These are phyloP conservation scores for Gambusia holbrooki DNA, from an alignment of 2,113 vertebrate genomes.

Conservation along the genomic window DNA sequence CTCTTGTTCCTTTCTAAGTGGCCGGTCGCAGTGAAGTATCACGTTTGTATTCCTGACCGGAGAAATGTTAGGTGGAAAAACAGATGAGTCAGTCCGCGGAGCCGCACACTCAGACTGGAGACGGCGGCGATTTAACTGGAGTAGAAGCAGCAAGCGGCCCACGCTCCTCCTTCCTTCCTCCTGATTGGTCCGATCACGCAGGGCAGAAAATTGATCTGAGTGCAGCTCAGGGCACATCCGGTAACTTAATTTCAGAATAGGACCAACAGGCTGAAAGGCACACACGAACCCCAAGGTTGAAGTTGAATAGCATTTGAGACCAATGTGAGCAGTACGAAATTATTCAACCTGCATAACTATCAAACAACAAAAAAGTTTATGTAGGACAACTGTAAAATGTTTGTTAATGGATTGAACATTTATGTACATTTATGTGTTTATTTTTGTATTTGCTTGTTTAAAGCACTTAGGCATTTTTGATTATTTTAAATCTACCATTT, in stretches of 20 bases:
- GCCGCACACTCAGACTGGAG: constrained; percentile 25
- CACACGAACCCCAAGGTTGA: no score
- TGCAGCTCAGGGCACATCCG: background rate
- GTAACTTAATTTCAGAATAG: constrained; percentile 43
- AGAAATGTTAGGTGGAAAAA: background rate
- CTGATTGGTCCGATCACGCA: constrained; percentile 57
- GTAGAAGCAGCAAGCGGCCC: constrained; percentile 55
- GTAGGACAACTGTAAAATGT: no score
- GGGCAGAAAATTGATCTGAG: background rate
- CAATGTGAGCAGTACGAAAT: no score
- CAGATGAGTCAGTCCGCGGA: background rate
- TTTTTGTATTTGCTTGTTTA: no score
- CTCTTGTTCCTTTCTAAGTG: background rate
- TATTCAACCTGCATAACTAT: no score
- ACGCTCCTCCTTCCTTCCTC: constrained; percentile 47
- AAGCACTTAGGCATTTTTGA: background rate
- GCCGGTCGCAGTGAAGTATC: constrained; percentile 23
- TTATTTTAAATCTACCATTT: background rate
- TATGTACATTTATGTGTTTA: no score
- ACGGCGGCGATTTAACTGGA: constrained; percentile 34
- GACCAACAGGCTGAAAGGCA: background rate
- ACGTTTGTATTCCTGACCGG: constrained; percentile 45
- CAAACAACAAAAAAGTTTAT: no score
- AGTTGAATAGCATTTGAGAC: no score
- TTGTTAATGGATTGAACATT: no score